Percentiles rank a stretch among this genome's conserved stretches.
These are phyloP conservation scores for Cyanoderma ruficeps DNA, from an alignment of 2,113 vertebrate species.

Conservation along the genomic window DNA sequence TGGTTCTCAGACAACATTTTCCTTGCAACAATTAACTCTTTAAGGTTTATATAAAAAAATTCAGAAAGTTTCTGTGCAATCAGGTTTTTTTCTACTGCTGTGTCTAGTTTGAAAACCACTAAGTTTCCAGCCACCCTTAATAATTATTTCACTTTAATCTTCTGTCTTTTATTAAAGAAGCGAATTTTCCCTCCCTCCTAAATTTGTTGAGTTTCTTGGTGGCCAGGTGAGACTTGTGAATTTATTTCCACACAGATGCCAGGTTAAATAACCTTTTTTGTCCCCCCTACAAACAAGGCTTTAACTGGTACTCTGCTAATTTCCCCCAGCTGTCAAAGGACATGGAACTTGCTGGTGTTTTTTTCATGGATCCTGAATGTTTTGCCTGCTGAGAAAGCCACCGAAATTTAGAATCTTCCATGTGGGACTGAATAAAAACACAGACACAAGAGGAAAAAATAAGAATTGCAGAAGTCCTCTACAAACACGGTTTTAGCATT, in stretches of 20 bases:
- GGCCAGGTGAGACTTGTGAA: background rate
- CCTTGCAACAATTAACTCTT: background rate
- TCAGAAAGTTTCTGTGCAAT: background rate
- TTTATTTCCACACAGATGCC: background rate
- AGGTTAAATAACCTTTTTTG: background rate
- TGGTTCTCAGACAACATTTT: background rate
- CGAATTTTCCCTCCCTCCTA: background rate
- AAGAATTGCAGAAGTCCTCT: background rate
- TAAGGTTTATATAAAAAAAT: background rate
- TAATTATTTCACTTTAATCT: background rate
- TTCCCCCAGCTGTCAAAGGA: background rate
- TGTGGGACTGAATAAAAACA: background rate
- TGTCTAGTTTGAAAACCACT: background rate
- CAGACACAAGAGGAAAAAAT: background rate
- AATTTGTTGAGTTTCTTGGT: background rate
- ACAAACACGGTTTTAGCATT: background rate
- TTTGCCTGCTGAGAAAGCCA: background rate
- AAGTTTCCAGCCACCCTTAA: background rate
- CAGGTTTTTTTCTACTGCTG: background rate
- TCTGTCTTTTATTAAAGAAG: background rate
- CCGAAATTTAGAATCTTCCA: background rate
- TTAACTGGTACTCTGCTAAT: background rate
- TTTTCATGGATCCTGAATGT: background rate
- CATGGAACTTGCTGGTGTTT: background rate
- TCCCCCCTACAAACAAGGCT: background rate